Evolutionary conservation across 2,888 invertebrate genomes (phyloP).

Genomic region (Habroteleia sp.): DNA sequence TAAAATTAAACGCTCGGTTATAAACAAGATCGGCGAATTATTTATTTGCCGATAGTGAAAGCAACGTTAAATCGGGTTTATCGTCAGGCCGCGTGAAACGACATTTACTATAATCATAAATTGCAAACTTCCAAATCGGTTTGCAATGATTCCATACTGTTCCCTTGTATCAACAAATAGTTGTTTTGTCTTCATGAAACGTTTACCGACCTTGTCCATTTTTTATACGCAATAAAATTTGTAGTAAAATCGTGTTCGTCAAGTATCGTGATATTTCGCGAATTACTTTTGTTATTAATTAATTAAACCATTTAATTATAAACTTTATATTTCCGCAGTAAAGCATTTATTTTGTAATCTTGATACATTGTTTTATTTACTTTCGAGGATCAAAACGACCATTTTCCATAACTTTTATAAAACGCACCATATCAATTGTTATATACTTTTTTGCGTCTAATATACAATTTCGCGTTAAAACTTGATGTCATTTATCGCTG

Average conservation of each 20-base stretch:
- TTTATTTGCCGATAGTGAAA: conserved; percentile 27
- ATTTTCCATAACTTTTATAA: too few species aligned
- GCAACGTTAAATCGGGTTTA: conserved; percentile 30
- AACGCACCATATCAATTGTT: too few species aligned
- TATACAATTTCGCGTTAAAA: too few species aligned
- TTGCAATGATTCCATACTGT: not conserved
- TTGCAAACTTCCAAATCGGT: conserved; percentile 18
- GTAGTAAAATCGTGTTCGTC: conserved; percentile 7
- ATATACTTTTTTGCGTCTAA: too few species aligned
- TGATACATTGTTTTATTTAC: too few species aligned
- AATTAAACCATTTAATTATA: too few species aligned
- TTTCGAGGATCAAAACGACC: too few species aligned
- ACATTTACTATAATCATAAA: conserved; percentile 51
- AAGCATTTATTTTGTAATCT: too few species aligned
- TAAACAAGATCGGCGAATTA: conserved; percentile 39
- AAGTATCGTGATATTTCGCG: not conserved
- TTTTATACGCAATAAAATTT: conserved; percentile 10
- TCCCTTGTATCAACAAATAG: not conserved
- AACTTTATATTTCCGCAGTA: too few species aligned
- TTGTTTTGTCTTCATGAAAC: conserved; percentile 21
- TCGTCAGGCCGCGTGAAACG: conserved; percentile 8
- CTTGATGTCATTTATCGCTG: too few species aligned
- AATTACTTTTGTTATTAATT: too few species aligned
- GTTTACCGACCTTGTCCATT: conserved; percentile 14
- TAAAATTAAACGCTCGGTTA: conserved; percentile 31